Evolutionary conservation across 2,888 invertebrate species (phyloP).

Genomic region (Minunthozetes semirufus): DNA sequence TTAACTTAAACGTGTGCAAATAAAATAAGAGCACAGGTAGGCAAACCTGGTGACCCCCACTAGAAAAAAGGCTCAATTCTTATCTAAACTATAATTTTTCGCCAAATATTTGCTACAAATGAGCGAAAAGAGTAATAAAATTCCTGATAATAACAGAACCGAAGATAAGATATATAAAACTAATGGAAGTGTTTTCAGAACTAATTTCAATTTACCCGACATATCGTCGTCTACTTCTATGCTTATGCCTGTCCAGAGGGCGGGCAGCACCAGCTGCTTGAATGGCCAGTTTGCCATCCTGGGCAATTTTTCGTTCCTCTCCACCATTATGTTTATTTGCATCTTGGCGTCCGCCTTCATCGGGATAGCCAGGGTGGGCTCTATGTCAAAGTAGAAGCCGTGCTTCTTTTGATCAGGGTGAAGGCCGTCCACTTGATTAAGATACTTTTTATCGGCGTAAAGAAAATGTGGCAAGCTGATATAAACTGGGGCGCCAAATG

Average conservation of each 20-base stretch:
- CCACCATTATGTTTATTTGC: slow-evolving; percentile 30
- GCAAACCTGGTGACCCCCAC: too few relatives aligned
- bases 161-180: neutral
- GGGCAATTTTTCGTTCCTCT: slow-evolving; percentile 11
- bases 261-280: slow-evolving; percentile 2
- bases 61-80: too few relatives aligned
- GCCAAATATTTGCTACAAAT: neutral
- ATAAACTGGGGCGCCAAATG: slow-evolving; percentile 72
- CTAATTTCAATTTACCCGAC: neutral
- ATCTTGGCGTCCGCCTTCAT: slow-evolving; percentile 6
- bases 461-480: slow-evolving; percentile 76
- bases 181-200: neutral
- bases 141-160: neutral
- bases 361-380: slow-evolving; percentile 52
- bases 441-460: slow-evolving; percentile 61
- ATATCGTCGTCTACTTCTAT: neutral
- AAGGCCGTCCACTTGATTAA: slow-evolving; percentile 60
- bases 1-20: too few relatives aligned
- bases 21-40: too few relatives aligned
- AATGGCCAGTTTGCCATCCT: neutral
- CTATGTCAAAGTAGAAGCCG: slow-evolving; percentile 65
- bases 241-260: slow-evolving; percentile 17
- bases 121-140: neutral
- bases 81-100: too few relatives aligned
- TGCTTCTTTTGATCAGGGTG: slow-evolving; percentile 59